Conservation (phyloP, 2,113 vertebrate species). For the Epinephelus fuscoguttatus region DNA sequence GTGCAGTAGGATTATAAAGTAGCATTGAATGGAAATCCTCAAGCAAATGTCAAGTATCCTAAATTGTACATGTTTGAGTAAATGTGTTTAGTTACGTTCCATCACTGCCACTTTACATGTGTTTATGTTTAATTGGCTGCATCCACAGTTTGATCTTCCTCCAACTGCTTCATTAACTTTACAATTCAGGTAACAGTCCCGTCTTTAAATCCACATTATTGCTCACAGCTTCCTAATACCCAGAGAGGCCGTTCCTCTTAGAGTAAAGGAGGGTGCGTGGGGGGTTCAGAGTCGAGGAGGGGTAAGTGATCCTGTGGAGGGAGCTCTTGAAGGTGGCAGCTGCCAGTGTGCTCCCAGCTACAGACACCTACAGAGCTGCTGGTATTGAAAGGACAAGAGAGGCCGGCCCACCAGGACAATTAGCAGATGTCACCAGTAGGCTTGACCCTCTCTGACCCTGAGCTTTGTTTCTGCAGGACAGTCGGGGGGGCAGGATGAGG, state of each 20-base stretch:
- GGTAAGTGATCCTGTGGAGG: conserved; percentile 61
- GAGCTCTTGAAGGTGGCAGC: conserved; percentile 68
- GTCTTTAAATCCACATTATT: conserved; percentile 65
- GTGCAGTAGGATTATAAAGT: too few species aligned
- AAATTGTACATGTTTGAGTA: not conserved
- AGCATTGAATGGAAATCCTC: too few species aligned
- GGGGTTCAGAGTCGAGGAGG: not conserved
- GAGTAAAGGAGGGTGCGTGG: not conserved
- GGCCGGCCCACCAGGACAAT: conserved; percentile 82
- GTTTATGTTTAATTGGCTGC: not conserved
- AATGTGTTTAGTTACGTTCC: not conserved
- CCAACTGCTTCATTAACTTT: conserved; percentile 24
- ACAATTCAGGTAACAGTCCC: conserved; percentile 22
- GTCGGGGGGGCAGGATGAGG: not conserved
- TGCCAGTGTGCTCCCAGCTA: conserved; percentile 59
- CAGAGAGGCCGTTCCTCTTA: not conserved
- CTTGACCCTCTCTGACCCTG: conserved; percentile 81
- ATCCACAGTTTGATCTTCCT: not conserved
- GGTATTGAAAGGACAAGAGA: conserved; percentile 61
- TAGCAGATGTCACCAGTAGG: conserved; percentile 83
- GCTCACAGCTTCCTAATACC: conserved; percentile 27
- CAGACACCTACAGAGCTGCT: conserved; percentile 65
- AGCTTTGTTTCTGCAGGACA: conserved; percentile 66
- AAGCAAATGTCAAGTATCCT: too few species aligned
- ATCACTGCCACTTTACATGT: not conserved